A percentile compares a stretch with the other conserved stretches of the same genome.
These are phyloP conservation scores for Fregata magnificens DNA, from an alignment of 2,113 vertebrate species.

Conservation along the genomic window DNA sequence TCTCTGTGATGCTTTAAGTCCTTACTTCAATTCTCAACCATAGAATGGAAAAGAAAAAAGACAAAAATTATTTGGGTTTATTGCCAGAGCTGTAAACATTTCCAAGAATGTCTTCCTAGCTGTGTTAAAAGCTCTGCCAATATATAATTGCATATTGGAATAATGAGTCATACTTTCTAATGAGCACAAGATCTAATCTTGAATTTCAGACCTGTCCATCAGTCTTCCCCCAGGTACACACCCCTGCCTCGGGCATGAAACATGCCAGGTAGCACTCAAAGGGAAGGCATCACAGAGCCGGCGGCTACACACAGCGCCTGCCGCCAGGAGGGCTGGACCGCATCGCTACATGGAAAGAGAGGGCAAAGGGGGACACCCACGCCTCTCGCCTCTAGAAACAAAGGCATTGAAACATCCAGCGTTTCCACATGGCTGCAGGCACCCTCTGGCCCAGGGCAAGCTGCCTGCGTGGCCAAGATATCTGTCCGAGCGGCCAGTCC, in stretches of 20 bases:
- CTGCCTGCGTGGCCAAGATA: neutral
- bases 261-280: neutral
- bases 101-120: neutral
- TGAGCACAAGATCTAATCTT: neutral
- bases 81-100: neutral
- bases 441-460: neutral
- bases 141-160: neutral
- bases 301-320: accelerated
- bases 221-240: neutral
- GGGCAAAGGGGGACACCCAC: neutral
- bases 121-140: neutral
- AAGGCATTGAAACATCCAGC: neutral
- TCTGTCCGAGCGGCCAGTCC: accelerated
- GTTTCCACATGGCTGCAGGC: neutral
- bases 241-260: no score
- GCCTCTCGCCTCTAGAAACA: neutral
- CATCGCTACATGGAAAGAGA: neutral
- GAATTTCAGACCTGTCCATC: neutral
- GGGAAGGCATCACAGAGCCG: neutral
- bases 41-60: neutral
- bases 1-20: neutral
- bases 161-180: neutral
- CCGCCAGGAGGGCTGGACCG: accelerated
- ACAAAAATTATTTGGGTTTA: neutral
- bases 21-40: neutral